A percentile compares a stretch with the other conserved stretches of the same genome.
Conservation (phyloP, 2,888 invertebrate genomes). For the Coecobrya sp. region DNA sequence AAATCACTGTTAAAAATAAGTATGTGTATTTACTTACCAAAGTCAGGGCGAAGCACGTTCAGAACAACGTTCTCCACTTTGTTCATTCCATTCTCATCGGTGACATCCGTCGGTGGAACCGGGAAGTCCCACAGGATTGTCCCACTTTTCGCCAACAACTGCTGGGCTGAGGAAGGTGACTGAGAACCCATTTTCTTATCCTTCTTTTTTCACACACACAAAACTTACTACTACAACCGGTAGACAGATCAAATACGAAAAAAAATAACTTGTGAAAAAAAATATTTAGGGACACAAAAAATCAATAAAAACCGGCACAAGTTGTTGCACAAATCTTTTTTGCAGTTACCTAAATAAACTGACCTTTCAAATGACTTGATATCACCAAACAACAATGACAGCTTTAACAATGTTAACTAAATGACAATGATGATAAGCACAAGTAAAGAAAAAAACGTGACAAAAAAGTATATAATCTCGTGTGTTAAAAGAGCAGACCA, state of each 20-base stretch:
- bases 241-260: not conserved
- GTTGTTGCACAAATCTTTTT: too few relatives aligned
- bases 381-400: too few relatives aligned
- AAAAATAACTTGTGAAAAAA: not conserved
- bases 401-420: too few relatives aligned
- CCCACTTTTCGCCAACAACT: conserved; percentile 68
- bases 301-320: not conserved
- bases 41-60: conserved; percentile 45
- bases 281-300: too few relatives aligned
- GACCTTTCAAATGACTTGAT: too few relatives aligned
- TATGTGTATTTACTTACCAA: too few relatives aligned
- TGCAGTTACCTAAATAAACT: too few relatives aligned
- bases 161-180: not conserved
- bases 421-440: too few relatives aligned
- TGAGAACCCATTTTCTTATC: conserved; percentile 60
- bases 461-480: too few relatives aligned
- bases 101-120: conserved; percentile 71
- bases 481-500: too few relatives aligned
- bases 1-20: too few relatives aligned
- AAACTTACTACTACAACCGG: not conserved
- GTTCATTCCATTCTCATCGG: conserved; percentile 60
- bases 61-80: conserved; percentile 66
- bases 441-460: too few relatives aligned
- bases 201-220: not conserved
- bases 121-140: conserved; percentile 78